Evolutionary conservation across 2,888 invertebrate species (phyloP), one percentile per base, ranked within the genome.

Genomic region (Carpatolechia fugitivella): DNA sequence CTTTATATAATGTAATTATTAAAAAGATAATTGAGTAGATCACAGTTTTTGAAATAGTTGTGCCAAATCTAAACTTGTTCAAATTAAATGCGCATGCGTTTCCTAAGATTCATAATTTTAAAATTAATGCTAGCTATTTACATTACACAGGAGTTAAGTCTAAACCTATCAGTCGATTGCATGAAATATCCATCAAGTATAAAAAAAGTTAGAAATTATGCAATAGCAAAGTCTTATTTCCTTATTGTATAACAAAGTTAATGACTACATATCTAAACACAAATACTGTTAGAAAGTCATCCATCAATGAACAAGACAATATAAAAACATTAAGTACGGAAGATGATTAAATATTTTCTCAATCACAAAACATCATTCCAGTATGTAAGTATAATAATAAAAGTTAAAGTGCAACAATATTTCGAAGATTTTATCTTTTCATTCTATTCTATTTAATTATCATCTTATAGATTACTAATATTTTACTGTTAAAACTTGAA

Each of bases 101-200:
- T 60, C 61, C 58, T 69, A 59, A 63, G 48, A 59, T 53, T 51
- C 52, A 51, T 57, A 49, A 57, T 54, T 63, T 55, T 54, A 59
- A 53, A 60, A 50, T 31, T 61, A 64, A 62, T 57, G 60, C 57
- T 71, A 74, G 3, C 74, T 72, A 74, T 78, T 71, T 80, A 81
- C 76, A 81, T 64, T 63, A 69, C 70, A 72, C 62, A 74, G 65
- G 52, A 68, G 61, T 69, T 72, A 65, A 74, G 59, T 78, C 78
- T 85, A 86, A 79, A 80, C 70, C 86, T 87, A 88, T 87, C 87
- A 88, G 87, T 88, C 87, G 76, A 81, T 85, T 80, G 80, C 69
- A 74, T 76, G 70, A 74, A 72, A 54, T 59, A 72, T 64, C 69
- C 73, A 65, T 69, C 72, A 76, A 76, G 68, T 66, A 70, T 57